Base-by-base conservation (phyloP, 2,888 invertebrate genomes). In the Gymnosoma rotundatum region DNA sequence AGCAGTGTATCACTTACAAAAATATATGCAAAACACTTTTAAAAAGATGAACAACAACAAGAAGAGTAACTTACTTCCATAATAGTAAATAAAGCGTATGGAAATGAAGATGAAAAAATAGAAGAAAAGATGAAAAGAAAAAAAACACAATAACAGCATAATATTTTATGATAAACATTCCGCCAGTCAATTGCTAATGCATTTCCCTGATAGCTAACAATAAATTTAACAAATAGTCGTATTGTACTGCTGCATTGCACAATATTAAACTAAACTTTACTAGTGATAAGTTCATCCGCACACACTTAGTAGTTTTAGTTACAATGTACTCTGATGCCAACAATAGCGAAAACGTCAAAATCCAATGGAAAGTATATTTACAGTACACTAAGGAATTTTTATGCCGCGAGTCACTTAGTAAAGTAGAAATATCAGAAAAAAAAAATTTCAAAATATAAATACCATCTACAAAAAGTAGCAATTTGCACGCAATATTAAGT, bases 371-470 rank as follows among this genome's bases (percentile, higher is more conserved):
- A 81, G 84, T 81, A 66, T 78, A 78, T 84, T 81, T 81, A 78
- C 84, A 84, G 78, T 84, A 81, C 84, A 66, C 78, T 70, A 63
- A 50, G 84, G 84, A 84, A 78, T 81, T 81, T 80, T 66, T 54
- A 66, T 84, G 84, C 81, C 84, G 84, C 84, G 56, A 84, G 84
- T 84, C 81, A 84, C 83, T 83, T 81, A 83, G 78, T 20, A 9
- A 70, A 72, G 25, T n/a, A 45, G 60, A 20, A 25, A 56, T 52
- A 64, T 58, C 0, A 16, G 56, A 45, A 45, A 74, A 74, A 45
- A 16, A 38, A 21, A 42, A 48, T 36, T 66, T 32, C 54, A 74
- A 74, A 8, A 8, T 4, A 32, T 5, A 32, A 32, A 32, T 7
- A 7, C 5, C 32, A 32, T 32, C 32, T 74, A 12, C 18, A 50